A percentile compares a stretch with the other conserved stretches of the same genome.
Evolutionary conservation across 2,797 vertebrate species (phyloP).

Genomic region (Coreius guichenoti): DNA sequence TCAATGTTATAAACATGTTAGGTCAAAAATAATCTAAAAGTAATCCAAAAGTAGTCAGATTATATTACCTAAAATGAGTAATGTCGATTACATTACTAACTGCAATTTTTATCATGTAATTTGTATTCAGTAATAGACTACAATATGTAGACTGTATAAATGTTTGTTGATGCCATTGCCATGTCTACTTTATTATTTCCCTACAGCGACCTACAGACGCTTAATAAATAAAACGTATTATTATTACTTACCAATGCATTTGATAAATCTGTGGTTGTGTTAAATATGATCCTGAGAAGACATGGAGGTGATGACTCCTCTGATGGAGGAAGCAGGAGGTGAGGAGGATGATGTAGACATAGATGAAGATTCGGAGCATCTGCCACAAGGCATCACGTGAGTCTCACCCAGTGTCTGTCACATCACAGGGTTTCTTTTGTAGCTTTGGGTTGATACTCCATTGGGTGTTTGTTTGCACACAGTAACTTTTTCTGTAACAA

Average conservation of each 20-base stretch:
- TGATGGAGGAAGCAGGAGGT: slow-evolving; percentile 78
- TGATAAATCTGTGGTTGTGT: background rate
- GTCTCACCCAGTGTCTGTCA: slow-evolving; percentile 52
- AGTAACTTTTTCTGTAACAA: background rate
- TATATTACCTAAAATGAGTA: too few species aligned
- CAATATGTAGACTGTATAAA: background rate
- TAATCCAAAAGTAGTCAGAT: too few species aligned
- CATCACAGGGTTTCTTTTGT: background rate
- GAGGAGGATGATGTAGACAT: slow-evolving; percentile 79
- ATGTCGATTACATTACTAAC: background rate
- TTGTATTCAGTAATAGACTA: background rate
- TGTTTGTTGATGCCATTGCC: background rate
- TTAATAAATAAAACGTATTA: background rate
- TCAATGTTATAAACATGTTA: too few species aligned
- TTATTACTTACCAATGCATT: background rate
- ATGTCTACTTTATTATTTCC: background rate
- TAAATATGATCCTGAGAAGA: slow-evolving; percentile 67
- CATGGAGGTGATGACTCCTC: slow-evolving; percentile 87
- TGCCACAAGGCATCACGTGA: slow-evolving; percentile 82
- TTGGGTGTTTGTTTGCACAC: background rate
- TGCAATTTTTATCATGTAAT: background rate
- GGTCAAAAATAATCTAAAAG: too few species aligned
- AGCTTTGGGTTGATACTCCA: background rate
- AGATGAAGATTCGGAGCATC: slow-evolving; percentile 72
- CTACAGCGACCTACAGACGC: background rate